Evolutionary conservation across 2,888 invertebrate species (phyloP), one percentile per base, ranked within the genome.

Genomic region (Abrostola triplasia): DNA sequence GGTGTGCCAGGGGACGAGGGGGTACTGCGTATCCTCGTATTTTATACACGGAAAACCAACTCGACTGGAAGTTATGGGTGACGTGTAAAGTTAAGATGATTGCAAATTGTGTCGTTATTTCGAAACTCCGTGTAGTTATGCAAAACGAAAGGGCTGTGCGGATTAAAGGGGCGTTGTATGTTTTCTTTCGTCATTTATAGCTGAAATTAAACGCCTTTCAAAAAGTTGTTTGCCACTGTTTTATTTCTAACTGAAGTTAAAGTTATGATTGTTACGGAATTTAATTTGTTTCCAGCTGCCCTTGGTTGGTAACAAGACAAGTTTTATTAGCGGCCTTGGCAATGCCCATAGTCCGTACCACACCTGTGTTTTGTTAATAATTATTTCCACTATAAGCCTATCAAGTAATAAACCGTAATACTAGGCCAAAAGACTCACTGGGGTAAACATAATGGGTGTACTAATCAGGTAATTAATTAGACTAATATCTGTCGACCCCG

Each of bases 31-130:
- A 73, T 73, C 70, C 73, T 64, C 70, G 67, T 77, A 76, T 80
- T 87, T 86, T 86, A 85, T 82, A 83, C 77, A 77, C 80, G 78
- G 76, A 80, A 78, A 78, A 77, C 70, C 68, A 74, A 77, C 80
- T 85, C 79, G 67, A 67, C 81, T 76, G 81, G 82, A 87, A 88
- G 85, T 87, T 83, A 86, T 79, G 67, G 75, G 70, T 77, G 75
- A 70, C 77, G 76, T 80, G 76, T 78, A 69, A 76, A 81, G 69
- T 79, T 76, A 78, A 80, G 77, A 78, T 77, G 67, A 77, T 77
- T 72, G 76, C 73, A 72, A 77, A 76, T 67, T 68, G 71, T 80
- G 67, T 76, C 66, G 55, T 72, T 74, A 69, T 67, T 67, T 69
- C 42, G 41, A 52, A 68, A 36, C 52, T 50, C 13, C 8, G 11